Evolutionary conservation across 2,888 invertebrate species (phyloP).

Genomic region (Tolmerus cingulatus): DNA sequence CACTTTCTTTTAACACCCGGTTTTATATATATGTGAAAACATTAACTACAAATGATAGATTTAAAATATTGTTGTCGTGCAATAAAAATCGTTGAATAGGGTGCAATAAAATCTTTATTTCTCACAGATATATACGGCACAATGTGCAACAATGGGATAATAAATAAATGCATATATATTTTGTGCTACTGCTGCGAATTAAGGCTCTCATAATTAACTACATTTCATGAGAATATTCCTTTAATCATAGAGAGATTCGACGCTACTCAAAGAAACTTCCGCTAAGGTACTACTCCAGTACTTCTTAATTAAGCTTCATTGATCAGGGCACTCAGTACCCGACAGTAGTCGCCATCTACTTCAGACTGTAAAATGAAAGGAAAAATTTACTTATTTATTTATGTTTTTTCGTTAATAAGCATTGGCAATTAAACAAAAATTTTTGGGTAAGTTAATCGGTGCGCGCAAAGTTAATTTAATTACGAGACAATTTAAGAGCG

Average conservation of each 20-base stretch:
- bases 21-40: neutral
- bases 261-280: neutral
- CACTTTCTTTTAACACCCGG: too few species aligned
- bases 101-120: neutral
- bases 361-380: neutral
- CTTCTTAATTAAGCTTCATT: neutral
- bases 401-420: neutral
- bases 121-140: neutral
- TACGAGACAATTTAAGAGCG: too few species aligned
- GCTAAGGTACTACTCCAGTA: neutral
- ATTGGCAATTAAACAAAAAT: neutral
- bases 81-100: neutral
- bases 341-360: neutral
- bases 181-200: neutral
- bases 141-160: neutral
- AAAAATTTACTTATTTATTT: neutral
- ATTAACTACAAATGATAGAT: neutral
- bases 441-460: neutral
- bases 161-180: neutral
- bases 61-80: neutral
- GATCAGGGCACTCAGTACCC: neutral
- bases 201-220: neutral
- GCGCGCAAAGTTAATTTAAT: neutral
- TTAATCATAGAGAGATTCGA: neutral
- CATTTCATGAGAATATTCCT: neutral